A percentile compares a stretch with the other conserved stretches of the same genome.
Conservation (phyloP, 2,797 vertebrate genomes). For the Dendrocincla tyrannina region DNA sequence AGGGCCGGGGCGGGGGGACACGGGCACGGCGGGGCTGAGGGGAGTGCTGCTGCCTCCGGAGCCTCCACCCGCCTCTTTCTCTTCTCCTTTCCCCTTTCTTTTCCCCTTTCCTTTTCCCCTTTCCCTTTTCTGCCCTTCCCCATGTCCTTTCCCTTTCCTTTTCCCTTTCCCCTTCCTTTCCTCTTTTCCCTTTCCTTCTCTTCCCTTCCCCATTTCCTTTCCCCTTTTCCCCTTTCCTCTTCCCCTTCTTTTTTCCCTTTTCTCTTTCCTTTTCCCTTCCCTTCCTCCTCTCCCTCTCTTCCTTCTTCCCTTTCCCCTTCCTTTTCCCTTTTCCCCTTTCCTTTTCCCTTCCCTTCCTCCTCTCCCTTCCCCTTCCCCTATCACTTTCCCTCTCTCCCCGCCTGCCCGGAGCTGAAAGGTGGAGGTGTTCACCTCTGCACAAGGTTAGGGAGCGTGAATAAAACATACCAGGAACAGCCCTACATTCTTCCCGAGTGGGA, state of each 20-base stretch:
- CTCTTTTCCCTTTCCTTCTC: too few relatives aligned
- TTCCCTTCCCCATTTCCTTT: background rate
- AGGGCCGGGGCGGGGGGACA: background rate
- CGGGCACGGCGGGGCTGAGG: background rate
- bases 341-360: too few relatives aligned
- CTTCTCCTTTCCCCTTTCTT: too few relatives aligned
- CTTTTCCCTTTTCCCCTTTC: too few relatives aligned
- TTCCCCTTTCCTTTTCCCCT: background rate
- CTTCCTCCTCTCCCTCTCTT: background rate
- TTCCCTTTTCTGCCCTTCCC: background rate
- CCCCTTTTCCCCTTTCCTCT: too few relatives aligned
- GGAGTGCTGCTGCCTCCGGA: background rate
- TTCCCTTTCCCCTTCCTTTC: too few relatives aligned
- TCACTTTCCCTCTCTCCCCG: too few relatives aligned
- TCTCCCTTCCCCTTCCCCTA: background rate
- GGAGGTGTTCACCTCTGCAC: background rate
- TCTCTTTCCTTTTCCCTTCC: too few relatives aligned
- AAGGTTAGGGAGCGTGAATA: background rate
- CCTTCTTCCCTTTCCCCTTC: too few relatives aligned
- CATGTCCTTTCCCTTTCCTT: background rate
- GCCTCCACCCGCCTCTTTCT: background rate
- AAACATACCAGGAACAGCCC: background rate
- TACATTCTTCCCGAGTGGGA: rapidly evolving
- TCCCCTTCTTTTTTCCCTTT: too few relatives aligned
- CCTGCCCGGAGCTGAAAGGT: background rate